Evolutionary conservation across 1,140 invertebrate genomes (phyloP).

Genomic region (Nasonia vitripennis): DNA sequence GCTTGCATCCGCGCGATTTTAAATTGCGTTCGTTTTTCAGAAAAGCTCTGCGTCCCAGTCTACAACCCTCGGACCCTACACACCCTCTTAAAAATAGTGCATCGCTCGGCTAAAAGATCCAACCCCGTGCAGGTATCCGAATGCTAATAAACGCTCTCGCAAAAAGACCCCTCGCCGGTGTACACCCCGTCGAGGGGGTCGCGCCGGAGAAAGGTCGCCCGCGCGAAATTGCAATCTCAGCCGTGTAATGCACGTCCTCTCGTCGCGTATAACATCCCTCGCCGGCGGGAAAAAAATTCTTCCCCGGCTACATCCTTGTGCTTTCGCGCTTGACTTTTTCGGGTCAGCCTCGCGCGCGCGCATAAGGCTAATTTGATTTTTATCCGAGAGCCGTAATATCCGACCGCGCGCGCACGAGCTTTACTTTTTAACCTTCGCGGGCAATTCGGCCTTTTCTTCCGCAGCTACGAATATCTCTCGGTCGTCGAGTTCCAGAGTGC

Average conservation of each 20-base stretch:
- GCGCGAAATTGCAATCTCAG: slow-evolving; percentile 63
- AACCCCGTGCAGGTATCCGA: neutral
- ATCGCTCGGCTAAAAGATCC: neutral
- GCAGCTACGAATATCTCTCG: neutral
- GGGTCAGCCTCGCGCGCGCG: slow-evolving; percentile 57
- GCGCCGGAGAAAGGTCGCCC: slow-evolving; percentile 32
- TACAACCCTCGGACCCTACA: too few species aligned
- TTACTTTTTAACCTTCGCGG: slow-evolving; percentile 52
- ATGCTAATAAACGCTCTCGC: slow-evolving; percentile 4
- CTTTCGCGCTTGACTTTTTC: slow-evolving; percentile 57
- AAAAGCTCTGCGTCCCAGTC: too few species aligned
- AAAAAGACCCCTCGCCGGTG: neutral
- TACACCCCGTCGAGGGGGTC: neutral
- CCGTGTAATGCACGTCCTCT: slow-evolving; percentile 58
- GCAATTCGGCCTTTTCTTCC: slow-evolving; percentile 5
- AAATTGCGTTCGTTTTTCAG: too few species aligned
- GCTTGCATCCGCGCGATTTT: too few species aligned
- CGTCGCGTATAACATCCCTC: neutral
- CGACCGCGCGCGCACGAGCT: slow-evolving; percentile 53
- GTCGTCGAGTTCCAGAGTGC: neutral
- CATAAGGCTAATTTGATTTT: slow-evolving; percentile 71
- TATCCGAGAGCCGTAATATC: slow-evolving; percentile 66
- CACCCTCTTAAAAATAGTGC: neutral
- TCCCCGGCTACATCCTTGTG: slow-evolving; percentile 51
- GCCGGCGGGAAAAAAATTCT: neutral